Base-by-base conservation (phyloP, 2,113 vertebrate species). In the Ascaphus truei region DNA sequence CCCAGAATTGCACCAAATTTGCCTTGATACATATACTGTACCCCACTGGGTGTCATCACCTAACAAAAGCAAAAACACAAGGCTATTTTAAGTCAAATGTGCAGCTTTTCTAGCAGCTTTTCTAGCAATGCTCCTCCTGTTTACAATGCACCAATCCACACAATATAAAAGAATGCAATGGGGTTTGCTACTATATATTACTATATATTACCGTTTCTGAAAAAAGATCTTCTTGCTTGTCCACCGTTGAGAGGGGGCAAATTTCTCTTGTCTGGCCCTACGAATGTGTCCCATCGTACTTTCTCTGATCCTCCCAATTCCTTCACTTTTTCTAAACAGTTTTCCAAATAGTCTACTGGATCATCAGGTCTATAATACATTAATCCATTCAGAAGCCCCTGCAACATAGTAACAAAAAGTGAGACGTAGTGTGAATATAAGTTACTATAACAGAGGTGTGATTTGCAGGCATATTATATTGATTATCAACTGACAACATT, bases 261-360 rank as follows among this genome's bases (percentile, higher is more conserved):
- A 1, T 91, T 89, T 81, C 95, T 96, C 88, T 98, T 98, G 79
- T 98, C 97, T 75, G 94, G 95, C 59, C 94, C 93, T 72, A 99
- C 93, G 60, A 99, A 98, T 10, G 96, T 98, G 67, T 99, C 97
- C 97, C 97, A 99, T 56, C 95, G 92, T 68, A 99, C 95, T 76
- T 93, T 96, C 41, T 98, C 95, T 22, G 93, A 74, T 27, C 96
- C 97, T 5, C 97, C 97, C 6, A 99, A 82, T 73, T 98, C 96
- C 76, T 87, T 90, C 15, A 92, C 95, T 82, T 96, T 98, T 79
- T 95, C 94, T 77, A 98, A 86, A 77, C 96, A 99, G 64, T 77
- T 85, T 84, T 99, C 95, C 83, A 98, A 79, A 84, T 95, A 99
- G 51, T 98, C 96, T 31, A 98, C 77, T n/a, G 97, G 97, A 79